Evolutionary conservation across 2,888 invertebrate species (phyloP), one percentile per base, ranked within the genome.

Genomic region (Resseliella maxima): DNA sequence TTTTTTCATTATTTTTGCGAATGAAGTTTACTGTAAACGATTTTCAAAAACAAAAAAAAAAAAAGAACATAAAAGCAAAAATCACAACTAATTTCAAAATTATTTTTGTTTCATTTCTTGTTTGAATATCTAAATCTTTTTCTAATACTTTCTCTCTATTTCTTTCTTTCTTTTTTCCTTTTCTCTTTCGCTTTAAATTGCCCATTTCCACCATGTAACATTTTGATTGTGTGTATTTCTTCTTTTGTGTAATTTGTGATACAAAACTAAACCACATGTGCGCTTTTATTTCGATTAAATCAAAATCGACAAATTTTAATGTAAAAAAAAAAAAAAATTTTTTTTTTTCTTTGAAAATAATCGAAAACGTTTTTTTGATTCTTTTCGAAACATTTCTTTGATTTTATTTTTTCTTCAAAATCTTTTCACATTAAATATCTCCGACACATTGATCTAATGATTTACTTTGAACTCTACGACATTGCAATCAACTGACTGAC

Each of bases 181-280:
- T 64, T 64, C 64, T 64, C 83, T 83, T 83, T 83, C 38, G 83
- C 83, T 83, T 83, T 83, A n/a, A 83, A 83, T 83, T 83, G 83
- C 83, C 83, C 83, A 83, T 83, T n/a, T 83, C 36, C 36, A 83
- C 36, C n/a, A 83, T 83, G 83, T 83, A 83, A 83, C 38, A n/a
- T 83, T 83, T 38, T 83, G 38, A 83, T 83, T 83, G 83, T 83
- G 83, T 83, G 83, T 24, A 83, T 83, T 54, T 83, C 83, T 83
- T 83, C 83, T 83, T 38, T 36, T 83, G 10, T 83, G 41, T 83
- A 83, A 38, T 72, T 72, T 72, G 72, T 72, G 72, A 72, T 31
- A 27, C 12, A 12, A 72, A 72, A 72, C 31, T 31, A 72, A 72
- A 72, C n/a, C n/a, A 72, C 12, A 10, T 15, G 83, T 83, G 83